Evolutionary conservation across 2,888 invertebrate genomes (phyloP).

Genomic region (Drosophila anceps): DNA sequence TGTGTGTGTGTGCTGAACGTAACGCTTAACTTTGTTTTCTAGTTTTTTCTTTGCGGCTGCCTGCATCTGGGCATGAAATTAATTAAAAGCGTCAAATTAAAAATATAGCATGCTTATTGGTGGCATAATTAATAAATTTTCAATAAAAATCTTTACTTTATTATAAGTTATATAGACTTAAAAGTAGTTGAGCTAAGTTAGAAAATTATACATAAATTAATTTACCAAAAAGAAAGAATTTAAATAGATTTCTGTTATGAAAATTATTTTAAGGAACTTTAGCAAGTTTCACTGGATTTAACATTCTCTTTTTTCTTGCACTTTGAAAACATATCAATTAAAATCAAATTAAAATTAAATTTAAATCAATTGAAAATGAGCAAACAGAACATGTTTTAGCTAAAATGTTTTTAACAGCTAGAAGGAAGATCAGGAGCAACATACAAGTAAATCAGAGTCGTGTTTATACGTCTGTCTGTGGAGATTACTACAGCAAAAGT

Average conservation of each 20-base stretch:
- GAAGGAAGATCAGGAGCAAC: no score
- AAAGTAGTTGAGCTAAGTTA: background rate
- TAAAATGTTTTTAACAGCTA: no score
- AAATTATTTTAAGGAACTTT: background rate
- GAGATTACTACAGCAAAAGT: no score
- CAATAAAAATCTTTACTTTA: background rate
- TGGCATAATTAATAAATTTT: background rate
- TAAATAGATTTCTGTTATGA: no score
- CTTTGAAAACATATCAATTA: no score
- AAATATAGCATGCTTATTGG: slow-evolving; percentile 9
- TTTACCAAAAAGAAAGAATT: background rate
- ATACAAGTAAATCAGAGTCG: no score
- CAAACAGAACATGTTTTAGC: no score
- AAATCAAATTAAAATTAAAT: no score
- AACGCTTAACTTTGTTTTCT: slow-evolving; percentile 12
- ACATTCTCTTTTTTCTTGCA: no score
- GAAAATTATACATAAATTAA: background rate
- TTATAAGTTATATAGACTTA: background rate
- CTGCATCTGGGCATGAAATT: slow-evolving; percentile 27
- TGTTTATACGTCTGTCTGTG: no score
- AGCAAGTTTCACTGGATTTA: no score
- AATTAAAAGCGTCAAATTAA: slow-evolving; percentile 32
- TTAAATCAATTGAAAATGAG: no score
- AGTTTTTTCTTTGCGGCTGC: slow-evolving; percentile 9
- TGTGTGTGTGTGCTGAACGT: slow-evolving; percentile 6